Conservation (phyloP, 2,888 invertebrate species). For the Marronus borbonicus region DNA sequence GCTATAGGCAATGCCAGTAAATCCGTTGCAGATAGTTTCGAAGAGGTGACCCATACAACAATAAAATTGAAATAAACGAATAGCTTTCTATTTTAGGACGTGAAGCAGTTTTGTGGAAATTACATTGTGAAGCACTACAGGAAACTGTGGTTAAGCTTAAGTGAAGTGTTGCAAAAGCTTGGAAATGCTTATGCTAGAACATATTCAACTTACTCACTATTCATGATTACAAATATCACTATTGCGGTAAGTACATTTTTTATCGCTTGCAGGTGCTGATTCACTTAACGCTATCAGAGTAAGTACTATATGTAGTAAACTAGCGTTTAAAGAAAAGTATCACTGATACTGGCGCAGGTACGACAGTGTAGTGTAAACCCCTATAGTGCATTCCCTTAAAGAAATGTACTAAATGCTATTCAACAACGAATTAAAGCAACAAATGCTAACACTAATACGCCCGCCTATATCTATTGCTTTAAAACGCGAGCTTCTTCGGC, state of each 20-base stretch:
- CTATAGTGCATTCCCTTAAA: no score
- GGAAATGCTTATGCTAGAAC: slow-evolving; percentile 81
- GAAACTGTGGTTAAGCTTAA: slow-evolving; percentile 77
- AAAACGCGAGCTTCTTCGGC: no score
- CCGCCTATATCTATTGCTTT: no score
- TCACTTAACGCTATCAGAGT: no score
- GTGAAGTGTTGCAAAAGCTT: slow-evolving; percentile 77
- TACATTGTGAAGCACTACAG: slow-evolving; percentile 76
- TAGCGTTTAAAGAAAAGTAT: no score
- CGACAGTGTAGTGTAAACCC: no score
- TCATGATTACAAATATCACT: slow-evolving; percentile 80
- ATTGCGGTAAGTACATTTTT: slow-evolving; percentile 71
- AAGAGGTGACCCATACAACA: slow-evolving; percentile 59
- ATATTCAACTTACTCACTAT: slow-evolving; percentile 78
- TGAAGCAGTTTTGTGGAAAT: slow-evolving; percentile 73
- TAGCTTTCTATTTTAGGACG: slow-evolving; percentile 70
- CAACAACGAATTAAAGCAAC: no score
- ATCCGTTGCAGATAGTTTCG: slow-evolving; percentile 67
- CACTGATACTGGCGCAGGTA: no score
- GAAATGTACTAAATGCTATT: no score
- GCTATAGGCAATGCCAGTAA: slow-evolving; percentile 76
- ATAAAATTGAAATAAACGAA: not conserved
- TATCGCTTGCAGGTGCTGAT: no score
- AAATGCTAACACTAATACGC: no score
- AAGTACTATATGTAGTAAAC: no score